phyloP scores from a whole-genome alignment of 1,140 invertebrate species.

The Drosophila bipectinata region DNA sequence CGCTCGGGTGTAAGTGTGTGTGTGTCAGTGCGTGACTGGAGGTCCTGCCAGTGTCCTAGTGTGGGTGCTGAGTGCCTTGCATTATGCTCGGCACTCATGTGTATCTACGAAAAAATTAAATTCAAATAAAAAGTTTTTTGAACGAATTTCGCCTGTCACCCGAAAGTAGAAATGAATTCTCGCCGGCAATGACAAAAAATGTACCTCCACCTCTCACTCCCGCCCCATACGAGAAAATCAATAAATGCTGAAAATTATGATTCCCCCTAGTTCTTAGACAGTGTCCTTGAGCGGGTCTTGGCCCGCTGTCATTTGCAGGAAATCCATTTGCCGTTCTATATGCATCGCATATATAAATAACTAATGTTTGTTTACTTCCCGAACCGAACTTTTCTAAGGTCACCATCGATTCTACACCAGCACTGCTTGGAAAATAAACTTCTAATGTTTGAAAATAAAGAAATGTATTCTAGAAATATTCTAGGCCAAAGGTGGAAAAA shows the following conservation, averaged over 20 bases:
- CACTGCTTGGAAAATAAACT: not conserved
- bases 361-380: conserved; percentile 37
- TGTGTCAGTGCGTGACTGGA: conserved; percentile 27
- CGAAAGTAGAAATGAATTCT: conserved; percentile 15
- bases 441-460: conserved; percentile 1
- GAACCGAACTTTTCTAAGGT: conserved; percentile 28
- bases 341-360: conserved; percentile 31
- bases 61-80: conserved; percentile 31
- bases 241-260: conserved; percentile 41
- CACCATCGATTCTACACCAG: conserved; percentile 30
- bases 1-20: conserved; percentile 13
- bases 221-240: conserved; percentile 23
- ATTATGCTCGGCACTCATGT: conserved; percentile 27
- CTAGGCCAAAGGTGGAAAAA: no score
- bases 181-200: conserved; percentile 11
- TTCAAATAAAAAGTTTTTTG: conserved; percentile 43
- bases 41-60: conserved; percentile 31
- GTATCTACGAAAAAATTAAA: conserved; percentile 34
- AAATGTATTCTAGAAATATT: not conserved
- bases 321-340: conserved; percentile 42
- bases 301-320: conserved; percentile 44
- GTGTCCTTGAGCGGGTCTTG: conserved; percentile 34
- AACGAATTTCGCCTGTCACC: conserved; percentile 29
- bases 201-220: no score
- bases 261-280: conserved; percentile 33